phyloP scores from a whole-genome alignment of 2,797 vertebrate species.

The Molossus alvarezi region DNA sequence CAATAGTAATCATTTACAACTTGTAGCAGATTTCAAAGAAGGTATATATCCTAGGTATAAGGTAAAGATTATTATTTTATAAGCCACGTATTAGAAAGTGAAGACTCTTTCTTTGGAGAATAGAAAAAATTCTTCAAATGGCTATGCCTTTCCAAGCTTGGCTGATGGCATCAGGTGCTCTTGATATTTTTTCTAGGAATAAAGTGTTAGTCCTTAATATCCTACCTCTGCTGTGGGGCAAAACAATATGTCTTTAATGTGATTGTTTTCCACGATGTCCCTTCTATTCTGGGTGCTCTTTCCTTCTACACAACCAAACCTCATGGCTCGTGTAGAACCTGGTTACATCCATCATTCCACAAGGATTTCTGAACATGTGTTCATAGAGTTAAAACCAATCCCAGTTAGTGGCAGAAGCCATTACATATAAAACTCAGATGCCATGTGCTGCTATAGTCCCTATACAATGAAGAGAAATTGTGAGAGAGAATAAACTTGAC shows the following conservation, averaged over 20 bases:
- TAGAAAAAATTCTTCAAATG: not conserved
- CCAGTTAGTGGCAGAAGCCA: not conserved
- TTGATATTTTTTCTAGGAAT: not conserved
- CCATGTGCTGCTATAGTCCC: not conserved
- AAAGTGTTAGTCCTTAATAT: not conserved
- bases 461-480: not conserved
- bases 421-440: not conserved
- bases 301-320: not conserved
- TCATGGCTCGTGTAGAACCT: not conserved
- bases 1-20: not conserved
- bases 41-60: not conserved
- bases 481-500: not conserved
- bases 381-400: not conserved
- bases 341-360: not conserved
- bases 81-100: not conserved
- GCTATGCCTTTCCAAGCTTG: not conserved
- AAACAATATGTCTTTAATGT: not conserved
- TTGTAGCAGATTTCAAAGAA: not conserved
- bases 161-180: not conserved
- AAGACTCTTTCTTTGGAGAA: not conserved
- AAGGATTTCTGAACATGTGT: not conserved
- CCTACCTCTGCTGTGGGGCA: not conserved
- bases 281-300: not conserved
- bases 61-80: not conserved
- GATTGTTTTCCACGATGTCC: not conserved